These are phyloP conservation scores for Neodiprion fabricii DNA, from an alignment of 1,140 invertebrate species.

Conservation along the genomic window DNA sequence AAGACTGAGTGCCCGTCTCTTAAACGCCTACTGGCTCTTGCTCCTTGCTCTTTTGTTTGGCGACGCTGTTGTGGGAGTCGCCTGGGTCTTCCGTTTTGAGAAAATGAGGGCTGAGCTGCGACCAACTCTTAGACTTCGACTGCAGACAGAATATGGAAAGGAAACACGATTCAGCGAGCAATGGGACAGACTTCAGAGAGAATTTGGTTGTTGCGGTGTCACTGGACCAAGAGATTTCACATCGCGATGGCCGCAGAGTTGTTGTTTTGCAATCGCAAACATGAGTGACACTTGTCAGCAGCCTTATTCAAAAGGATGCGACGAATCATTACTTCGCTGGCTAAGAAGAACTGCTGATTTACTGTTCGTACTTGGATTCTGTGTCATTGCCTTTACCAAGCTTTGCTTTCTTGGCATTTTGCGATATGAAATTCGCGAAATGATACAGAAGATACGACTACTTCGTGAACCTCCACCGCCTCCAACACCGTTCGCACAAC, in stretches of 20 bases:
- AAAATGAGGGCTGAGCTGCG: conserved; percentile 74
- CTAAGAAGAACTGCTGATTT: conserved; percentile 79
- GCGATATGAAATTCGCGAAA: conserved; percentile 83
- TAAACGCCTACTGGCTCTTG: conserved; percentile 87
- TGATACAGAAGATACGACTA: conserved; percentile 87
- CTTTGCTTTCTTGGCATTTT: conserved; percentile 89
- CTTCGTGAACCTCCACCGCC: conserved; percentile 60
- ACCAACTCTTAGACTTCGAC: conserved; percentile 67
- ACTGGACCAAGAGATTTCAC: conserved; percentile 71
- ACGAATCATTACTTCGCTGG: conserved; percentile 73
- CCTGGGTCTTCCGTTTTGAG: conserved; percentile 86
- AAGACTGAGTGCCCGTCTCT: conserved; percentile 77
- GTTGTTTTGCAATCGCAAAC: conserved; percentile 54
- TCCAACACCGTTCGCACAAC: conserved; percentile 45
- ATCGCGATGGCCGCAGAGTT: conserved; percentile 59
- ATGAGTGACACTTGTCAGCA: conserved; percentile 48
- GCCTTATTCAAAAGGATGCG: conserved; percentile 68
- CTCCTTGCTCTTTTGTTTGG: conserved; percentile 80
- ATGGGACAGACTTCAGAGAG: conserved; percentile 81
- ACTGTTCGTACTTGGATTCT: conserved; percentile 85
- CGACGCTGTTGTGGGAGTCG: conserved; percentile 83
- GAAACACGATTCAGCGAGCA: conserved; percentile 75
- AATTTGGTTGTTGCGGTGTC: conserved; percentile 82
- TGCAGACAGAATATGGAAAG: conserved; percentile 72
- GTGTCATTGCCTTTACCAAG: conserved; percentile 89